Evolutionary conservation across 2,797 vertebrate genomes (phyloP).

Genomic region (Nasua narica): DNA sequence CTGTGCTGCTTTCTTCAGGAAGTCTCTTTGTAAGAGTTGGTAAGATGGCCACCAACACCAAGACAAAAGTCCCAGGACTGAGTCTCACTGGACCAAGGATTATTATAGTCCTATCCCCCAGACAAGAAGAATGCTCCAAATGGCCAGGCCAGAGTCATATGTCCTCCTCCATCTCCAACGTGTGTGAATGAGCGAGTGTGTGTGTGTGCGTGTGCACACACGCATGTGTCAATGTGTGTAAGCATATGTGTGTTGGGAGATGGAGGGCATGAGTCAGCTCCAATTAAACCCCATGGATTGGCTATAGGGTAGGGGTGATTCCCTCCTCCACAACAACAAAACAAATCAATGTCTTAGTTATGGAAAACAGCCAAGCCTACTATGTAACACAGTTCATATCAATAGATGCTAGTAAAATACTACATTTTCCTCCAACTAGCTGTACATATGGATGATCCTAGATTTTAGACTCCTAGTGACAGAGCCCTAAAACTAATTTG

Average conservation of each 20-base stretch:
- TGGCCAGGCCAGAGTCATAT: neutral
- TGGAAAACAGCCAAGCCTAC: neutral
- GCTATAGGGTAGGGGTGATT: neutral
- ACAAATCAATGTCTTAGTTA: neutral
- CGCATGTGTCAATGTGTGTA: neutral
- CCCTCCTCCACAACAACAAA: neutral
- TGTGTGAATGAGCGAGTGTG: neutral
- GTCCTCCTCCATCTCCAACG: rapidly evolving
- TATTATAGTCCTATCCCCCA: neutral
- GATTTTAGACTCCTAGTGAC: neutral
- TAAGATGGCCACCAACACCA: neutral
- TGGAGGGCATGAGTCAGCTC: neutral
- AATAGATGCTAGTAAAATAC: neutral
- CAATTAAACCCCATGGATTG: neutral
- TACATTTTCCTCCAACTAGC: neutral
- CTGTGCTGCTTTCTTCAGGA: neutral
- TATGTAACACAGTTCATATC: neutral
- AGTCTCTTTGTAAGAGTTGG: neutral
- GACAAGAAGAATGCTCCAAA: neutral
- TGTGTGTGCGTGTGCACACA: neutral
- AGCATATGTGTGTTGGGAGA: neutral
- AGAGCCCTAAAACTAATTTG: neutral
- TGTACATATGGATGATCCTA: neutral
- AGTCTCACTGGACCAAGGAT: neutral
- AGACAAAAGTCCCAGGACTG: neutral